Percentiles rank a stretch among this genome's conserved stretches.
phyloP scores from a whole-genome alignment of 35 echinoderm and acorn worm species.

The Apostichopus japonicus region DNA sequence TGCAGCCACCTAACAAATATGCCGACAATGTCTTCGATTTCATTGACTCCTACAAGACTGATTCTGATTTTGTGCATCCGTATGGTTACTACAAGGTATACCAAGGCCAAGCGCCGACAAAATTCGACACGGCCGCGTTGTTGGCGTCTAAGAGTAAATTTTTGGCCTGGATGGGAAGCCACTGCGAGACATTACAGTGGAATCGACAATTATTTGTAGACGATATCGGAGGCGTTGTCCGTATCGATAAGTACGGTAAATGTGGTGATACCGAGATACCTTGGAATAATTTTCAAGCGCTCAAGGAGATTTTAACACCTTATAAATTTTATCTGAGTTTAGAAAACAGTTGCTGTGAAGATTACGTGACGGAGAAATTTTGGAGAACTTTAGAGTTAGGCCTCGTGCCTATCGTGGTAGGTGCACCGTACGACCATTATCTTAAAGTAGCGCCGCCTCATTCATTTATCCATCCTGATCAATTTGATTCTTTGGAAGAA shows the following conservation, averaged over 20 bases:
- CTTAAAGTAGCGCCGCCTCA: conserved; percentile 35
- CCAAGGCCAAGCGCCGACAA: too few relatives aligned
- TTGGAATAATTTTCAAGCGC: conserved; percentile 22
- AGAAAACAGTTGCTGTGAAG: conserved; percentile 71
- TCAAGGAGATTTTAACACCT: not conserved
- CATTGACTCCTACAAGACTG: conserved; percentile 37
- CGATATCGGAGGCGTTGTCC: not conserved
- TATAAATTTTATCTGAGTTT: conserved; percentile 67
- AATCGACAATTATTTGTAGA: conserved; percentile 52
- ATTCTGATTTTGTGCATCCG: conserved; percentile 36
- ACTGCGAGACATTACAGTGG: conserved; percentile 64
- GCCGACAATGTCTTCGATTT: not conserved
- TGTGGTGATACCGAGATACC: conserved; percentile 60
- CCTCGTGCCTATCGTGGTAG: conserved; percentile 47
- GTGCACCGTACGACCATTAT: conserved; percentile 37
- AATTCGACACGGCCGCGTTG: not conserved
- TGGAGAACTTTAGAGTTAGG: conserved; percentile 45
- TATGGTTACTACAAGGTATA: conserved; percentile 32
- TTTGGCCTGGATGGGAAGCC: conserved; percentile 59
- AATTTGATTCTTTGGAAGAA: conserved; percentile 36
- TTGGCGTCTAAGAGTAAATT: conserved; percentile 38
- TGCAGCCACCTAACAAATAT: conserved; percentile 17
- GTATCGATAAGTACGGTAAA: conserved; percentile 58
- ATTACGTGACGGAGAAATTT: conserved; percentile 79
- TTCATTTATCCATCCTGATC: conserved; percentile 35